Base-by-base conservation (phyloP, 2,888 invertebrate species). In the Oligia strigilis region DNA sequence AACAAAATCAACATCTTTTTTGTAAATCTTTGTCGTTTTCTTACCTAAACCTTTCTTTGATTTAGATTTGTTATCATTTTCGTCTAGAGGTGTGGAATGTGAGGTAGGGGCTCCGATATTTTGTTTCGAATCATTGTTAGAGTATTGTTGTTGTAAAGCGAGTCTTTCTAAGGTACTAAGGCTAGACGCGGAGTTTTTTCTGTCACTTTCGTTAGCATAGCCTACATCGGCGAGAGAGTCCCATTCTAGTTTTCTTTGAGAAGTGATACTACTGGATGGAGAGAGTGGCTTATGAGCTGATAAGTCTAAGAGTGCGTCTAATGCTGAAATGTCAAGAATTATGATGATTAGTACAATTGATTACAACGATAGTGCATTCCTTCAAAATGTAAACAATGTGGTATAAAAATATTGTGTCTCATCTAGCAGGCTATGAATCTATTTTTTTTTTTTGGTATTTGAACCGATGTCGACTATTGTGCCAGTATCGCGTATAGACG, bases 171-270 rank as follows among this genome's bases (percentile, higher is more conserved):
- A 94, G 4, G 98, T 98, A 88, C 98, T 98, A 29, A 98, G 92
- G 81, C 95, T 95, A 19, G 96, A 96, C 8, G 94, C 95, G 14
- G 96, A 95, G 46, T 95, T 95, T 85, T 97, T 97, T 49, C 96
- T 95, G 29, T 97, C 97, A 91, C 96, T 97, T 85, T 97, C 97
- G 88, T 98, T 97, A 55, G 95, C 97, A 93, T 99, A 99, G 0
- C 99, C 99, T 69, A 99, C 98, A 95, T 99, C 99, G 0, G 98
- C 99, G 46, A 98, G 98, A 62, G 98, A 98, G 93, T 99, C 99
- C 99, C 99, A 99, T 95, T 99, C 99, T 4, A 99, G 95, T 84
- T 98, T 98, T 75, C 98, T 97, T 90, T 98, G 98, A 0, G 98
- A 98, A 74, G 98, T 98, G 0, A 98, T 94, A 91, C 98, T 98